phyloP scores from a whole-genome alignment of 2,797 vertebrate species.

The Scolopax bukidnonensis region DNA sequence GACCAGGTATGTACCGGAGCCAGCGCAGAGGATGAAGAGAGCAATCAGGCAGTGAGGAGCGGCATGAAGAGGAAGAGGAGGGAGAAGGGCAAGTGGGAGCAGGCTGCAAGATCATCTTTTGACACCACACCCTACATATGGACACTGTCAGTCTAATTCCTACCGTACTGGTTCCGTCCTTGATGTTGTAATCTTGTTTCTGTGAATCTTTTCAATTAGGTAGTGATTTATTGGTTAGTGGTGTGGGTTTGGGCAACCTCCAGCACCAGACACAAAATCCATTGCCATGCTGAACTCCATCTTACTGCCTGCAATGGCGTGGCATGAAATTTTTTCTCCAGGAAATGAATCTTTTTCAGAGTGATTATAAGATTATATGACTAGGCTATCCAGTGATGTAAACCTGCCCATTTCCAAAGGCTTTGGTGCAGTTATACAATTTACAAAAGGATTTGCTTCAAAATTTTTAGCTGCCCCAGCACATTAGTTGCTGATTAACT shows the following conservation, averaged over 20 bases:
- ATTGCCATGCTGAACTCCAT: not conserved
- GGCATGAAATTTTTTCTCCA: not conserved
- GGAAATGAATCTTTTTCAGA: constrained; percentile 44
- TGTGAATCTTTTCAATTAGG: constrained; percentile 44
- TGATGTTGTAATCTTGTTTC: constrained; percentile 53
- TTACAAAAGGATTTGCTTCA: constrained; percentile 28
- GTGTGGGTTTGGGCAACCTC: constrained; percentile 46
- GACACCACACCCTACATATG: constrained; percentile 46
- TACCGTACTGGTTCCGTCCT: constrained; percentile 52
- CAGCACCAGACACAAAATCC: not conserved
- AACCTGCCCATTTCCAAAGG: constrained; percentile 8
- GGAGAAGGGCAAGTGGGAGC: constrained; percentile 58
- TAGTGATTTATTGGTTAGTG: constrained; percentile 44
- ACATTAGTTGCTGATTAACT: constrained; percentile 45
- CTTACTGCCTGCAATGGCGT: not conserved
- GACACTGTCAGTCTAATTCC: constrained; percentile 59
- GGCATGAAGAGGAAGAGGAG: constrained; percentile 4
- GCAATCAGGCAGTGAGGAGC: not conserved
- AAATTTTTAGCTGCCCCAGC: constrained; percentile 57
- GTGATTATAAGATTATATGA: constrained; percentile 30
- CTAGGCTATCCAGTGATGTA: constrained; percentile 28
- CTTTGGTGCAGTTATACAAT: not conserved
- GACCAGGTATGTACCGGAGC: not conserved
- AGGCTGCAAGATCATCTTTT: constrained; percentile 44
- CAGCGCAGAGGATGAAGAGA: accelerated